These are phyloP conservation scores for Eulithis testata DNA, from an alignment of 2,888 invertebrate genomes.

Conservation along the genomic window DNA sequence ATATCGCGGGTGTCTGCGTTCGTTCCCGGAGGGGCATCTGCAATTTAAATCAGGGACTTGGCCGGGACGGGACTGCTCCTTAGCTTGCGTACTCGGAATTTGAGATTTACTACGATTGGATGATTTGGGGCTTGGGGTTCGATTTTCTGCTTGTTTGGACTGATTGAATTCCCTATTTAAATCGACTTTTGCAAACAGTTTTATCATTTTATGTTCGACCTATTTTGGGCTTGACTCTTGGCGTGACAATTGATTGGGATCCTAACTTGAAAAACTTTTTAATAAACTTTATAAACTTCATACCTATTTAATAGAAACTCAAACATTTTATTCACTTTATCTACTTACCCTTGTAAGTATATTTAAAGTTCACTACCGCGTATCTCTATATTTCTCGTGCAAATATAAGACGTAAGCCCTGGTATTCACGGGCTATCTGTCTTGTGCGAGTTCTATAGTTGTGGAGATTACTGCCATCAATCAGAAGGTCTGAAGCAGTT, in stretches of 20 bases:
- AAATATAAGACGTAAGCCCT: constrained; percentile 48
- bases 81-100: constrained; percentile 78
- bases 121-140: constrained; percentile 82
- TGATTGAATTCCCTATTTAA: constrained; percentile 77
- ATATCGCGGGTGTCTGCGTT: constrained; percentile 83
- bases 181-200: constrained; percentile 63
- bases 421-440: constrained; percentile 58
- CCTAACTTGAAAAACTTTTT: not conserved
- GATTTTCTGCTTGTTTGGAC: constrained; percentile 81
- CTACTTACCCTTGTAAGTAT: constrained; percentile 6
- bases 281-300: not conserved
- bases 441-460: constrained; percentile 65
- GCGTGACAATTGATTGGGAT: constrained; percentile 20
- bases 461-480: constrained; percentile 74
- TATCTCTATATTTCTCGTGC: constrained; percentile 28
- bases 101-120: constrained; percentile 81
- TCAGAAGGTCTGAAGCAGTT: constrained; percentile 64
- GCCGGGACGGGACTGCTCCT: constrained; percentile 78
- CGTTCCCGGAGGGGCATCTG: constrained; percentile 77
- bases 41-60: constrained; percentile 84
- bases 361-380: constrained; percentile 23
- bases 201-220: constrained; percentile 47
- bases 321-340: not conserved
- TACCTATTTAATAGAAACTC: not conserved
- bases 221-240: constrained; percentile 38